Conservation (phyloP, 2,797 vertebrate species). For the Esox masquinongy region DNA sequence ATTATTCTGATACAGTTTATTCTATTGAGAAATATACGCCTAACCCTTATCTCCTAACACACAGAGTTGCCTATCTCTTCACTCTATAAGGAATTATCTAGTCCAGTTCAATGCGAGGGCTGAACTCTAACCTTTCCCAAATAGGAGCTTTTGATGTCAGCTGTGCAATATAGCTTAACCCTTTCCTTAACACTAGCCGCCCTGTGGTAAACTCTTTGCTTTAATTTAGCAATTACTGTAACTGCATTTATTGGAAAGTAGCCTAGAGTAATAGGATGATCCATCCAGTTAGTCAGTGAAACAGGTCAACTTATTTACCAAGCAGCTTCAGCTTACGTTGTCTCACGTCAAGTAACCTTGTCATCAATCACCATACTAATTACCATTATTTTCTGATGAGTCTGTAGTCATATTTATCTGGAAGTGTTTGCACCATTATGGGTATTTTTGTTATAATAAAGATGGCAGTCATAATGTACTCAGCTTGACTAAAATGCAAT, state of each 20-base stretch:
- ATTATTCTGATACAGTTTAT: too few relatives aligned
- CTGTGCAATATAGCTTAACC: neutral
- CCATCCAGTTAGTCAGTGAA: neutral
- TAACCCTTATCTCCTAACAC: too few relatives aligned
- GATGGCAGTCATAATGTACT: neutral
- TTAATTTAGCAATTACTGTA: neutral
- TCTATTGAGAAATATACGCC: too few relatives aligned
- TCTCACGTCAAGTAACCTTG: neutral
- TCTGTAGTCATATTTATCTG: neutral
- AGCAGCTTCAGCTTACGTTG: neutral
- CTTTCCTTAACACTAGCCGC: neutral
- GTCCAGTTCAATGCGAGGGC: neutral
- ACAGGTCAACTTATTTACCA: neutral
- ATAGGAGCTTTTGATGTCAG: neutral
- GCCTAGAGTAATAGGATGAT: neutral
- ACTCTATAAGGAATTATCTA: neutral
- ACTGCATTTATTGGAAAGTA: neutral
- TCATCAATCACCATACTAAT: neutral
- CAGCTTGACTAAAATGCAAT: neutral
- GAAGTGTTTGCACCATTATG: neutral
- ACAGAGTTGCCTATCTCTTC: neutral
- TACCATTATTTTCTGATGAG: neutral
- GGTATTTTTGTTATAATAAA: neutral
- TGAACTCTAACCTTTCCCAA: neutral
- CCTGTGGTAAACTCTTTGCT: neutral